Percentiles rank a stretch among this genome's conserved stretches.
These are phyloP conservation scores for Drosophila robusta DNA, from an alignment of 2,888 invertebrate genomes.

Conservation along the genomic window DNA sequence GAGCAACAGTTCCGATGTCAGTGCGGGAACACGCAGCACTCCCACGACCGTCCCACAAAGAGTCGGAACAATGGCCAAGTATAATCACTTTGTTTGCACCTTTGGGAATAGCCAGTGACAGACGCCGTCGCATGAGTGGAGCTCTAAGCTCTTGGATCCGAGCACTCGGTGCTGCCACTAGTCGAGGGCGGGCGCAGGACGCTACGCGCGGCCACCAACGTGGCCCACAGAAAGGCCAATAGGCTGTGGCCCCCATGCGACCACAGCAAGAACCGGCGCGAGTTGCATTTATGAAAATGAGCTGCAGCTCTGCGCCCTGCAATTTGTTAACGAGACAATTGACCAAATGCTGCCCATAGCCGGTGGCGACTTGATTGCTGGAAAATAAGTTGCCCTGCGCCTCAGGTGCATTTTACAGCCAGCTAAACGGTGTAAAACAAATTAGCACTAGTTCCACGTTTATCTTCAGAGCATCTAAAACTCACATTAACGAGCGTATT, in stretches of 20 bases:
- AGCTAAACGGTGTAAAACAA: constrained; percentile 22
- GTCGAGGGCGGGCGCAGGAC: constrained; percentile 20
- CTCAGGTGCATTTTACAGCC: constrained; percentile 4
- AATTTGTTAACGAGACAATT: constrained; percentile 78
- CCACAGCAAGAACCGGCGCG: constrained; percentile 18
- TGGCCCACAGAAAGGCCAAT: constrained; percentile 14
- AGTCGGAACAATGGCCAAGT: constrained; percentile 78
- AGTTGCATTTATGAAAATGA: constrained; percentile 75
- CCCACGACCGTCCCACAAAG: constrained; percentile 50
- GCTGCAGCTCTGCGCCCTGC: constrained; percentile 54
- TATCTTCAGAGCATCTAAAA: background rate
- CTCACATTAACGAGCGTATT: background rate
- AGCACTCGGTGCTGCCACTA: constrained; percentile 7
- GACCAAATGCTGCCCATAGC: constrained; percentile 62
- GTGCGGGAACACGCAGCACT: constrained; percentile 37
- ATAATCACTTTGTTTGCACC: constrained; percentile 84
- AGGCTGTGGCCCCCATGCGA: constrained; percentile 30
- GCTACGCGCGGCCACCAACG: constrained; percentile 31
- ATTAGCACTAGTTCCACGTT: background rate
- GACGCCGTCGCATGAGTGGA: constrained; percentile 69
- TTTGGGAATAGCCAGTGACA: constrained; percentile 81
- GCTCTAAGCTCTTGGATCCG: constrained; percentile 33
- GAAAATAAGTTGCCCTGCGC: constrained; percentile 7
- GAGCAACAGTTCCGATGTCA: constrained; percentile 3
- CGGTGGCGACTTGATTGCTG: constrained; percentile 54